phyloP scores from a whole-genome alignment of 2,113 vertebrate genomes.

The Pseudorectes ferrugineus region DNA sequence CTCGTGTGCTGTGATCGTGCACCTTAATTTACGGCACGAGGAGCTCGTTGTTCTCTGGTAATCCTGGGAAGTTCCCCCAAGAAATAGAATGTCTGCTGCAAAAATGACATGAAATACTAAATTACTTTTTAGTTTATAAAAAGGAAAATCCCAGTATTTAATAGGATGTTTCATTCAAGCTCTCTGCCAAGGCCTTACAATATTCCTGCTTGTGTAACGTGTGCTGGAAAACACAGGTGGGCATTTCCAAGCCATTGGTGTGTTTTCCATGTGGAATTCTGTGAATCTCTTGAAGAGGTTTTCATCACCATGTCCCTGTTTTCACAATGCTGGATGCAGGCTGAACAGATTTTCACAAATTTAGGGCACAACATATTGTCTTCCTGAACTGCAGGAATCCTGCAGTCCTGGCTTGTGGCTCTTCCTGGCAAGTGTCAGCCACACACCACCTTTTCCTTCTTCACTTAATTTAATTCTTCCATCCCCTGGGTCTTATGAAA shows the following conservation, averaged over 20 bases:
- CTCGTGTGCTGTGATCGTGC: accelerated
- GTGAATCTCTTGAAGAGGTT: neutral
- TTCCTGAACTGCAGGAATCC: neutral
- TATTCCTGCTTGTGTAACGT: accelerated
- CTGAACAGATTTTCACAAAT: slow-evolving; percentile 9
- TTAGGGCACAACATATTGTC: neutral
- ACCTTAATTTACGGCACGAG: neutral
- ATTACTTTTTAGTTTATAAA: neutral
- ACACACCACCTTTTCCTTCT: neutral
- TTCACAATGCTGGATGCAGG: neutral
- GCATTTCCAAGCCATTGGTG: neutral
- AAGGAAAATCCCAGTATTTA: neutral
- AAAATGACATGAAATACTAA: neutral
- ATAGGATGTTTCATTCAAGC: neutral
- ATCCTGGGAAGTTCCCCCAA: neutral
- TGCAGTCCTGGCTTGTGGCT: neutral
- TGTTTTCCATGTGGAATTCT: neutral
- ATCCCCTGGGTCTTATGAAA: neutral
- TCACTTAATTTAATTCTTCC: neutral
- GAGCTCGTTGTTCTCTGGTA: neutral
- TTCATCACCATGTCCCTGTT: neutral
- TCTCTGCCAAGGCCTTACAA: neutral
- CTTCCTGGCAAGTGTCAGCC: neutral
- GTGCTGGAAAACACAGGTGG: neutral
- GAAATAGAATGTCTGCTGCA: neutral